These are phyloP conservation scores for Siphlonurus alternatus DNA, from an alignment of 2,888 invertebrate genomes.

Conservation along the genomic window DNA sequence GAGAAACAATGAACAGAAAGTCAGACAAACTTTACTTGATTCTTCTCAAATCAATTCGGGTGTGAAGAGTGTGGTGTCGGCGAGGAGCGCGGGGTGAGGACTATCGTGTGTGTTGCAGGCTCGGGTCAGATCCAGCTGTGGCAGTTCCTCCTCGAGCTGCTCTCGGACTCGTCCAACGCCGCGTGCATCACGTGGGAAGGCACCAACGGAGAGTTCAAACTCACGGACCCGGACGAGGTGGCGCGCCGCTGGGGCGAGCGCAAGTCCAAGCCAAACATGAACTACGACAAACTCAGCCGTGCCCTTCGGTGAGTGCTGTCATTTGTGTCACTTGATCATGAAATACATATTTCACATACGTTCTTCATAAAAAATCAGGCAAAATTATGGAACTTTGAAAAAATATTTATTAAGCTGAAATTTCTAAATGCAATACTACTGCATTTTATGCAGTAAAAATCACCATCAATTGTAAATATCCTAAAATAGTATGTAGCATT, in stretches of 20 bases:
- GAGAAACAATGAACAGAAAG: too few species aligned
- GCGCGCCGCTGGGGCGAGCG: constrained; percentile 97
- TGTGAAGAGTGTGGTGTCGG: too few species aligned
- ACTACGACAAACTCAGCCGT: constrained; percentile 96
- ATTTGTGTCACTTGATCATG: background rate
- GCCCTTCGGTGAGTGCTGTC: constrained; percentile 61
- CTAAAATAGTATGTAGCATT: too few species aligned
- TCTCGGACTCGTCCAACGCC: constrained; percentile 90
- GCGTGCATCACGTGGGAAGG: constrained; percentile 98
- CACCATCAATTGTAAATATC: too few species aligned
- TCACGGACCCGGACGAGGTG: constrained; percentile 96
- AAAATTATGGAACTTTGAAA: too few species aligned
- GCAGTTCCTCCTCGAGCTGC: constrained; percentile 94
- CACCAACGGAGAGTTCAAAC: constrained; percentile 95
- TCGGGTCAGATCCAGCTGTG: constrained; percentile 97
- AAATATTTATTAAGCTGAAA: too few species aligned
- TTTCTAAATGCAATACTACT: too few species aligned
- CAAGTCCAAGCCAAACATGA: constrained; percentile 99
- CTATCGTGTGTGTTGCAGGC: constrained; percentile 41
- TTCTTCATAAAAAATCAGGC: too few species aligned
- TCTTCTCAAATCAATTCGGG: too few species aligned
- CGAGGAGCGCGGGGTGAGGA: too few species aligned
- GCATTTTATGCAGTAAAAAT: too few species aligned
- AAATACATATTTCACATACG: constrained; percentile 8
- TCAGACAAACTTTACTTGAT: too few species aligned